A percentile compares a stretch with the other conserved stretches of the same genome.
Conservation (phyloP, 2,888 invertebrate genomes). For the Acleris emargana region DNA sequence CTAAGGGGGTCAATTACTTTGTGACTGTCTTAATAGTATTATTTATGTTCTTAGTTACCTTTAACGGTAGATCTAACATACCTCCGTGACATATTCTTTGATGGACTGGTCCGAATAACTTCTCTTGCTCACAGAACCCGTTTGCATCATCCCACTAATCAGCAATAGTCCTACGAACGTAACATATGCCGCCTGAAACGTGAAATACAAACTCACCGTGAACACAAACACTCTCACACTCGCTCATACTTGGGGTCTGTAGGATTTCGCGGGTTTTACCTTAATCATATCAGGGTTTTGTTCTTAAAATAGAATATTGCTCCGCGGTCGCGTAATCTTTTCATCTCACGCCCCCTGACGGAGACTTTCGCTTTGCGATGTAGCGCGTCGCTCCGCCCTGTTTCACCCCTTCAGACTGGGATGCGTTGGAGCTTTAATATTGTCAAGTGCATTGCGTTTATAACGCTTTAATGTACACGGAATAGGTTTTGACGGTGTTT, state of each 20-base stretch:
- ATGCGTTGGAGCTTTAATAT: neutral
- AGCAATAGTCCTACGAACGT: constrained; percentile 64
- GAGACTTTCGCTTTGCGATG: constrained; percentile 41
- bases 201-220: constrained; percentile 48
- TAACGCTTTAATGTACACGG: too few relatives aligned
- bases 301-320: constrained; percentile 58
- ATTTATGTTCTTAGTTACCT: neutral
- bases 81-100: constrained; percentile 92
- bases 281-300: constrained; percentile 73
- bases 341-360: constrained; percentile 63
- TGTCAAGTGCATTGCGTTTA: too few relatives aligned
- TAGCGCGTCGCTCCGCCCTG: constrained; percentile 19
- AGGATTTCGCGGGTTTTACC: constrained; percentile 54
- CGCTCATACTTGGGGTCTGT: constrained; percentile 39
- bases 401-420: neutral
- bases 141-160: constrained; percentile 63
- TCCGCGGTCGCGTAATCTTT: constrained; percentile 52
- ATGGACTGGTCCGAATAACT: constrained; percentile 92
- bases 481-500: neutral
- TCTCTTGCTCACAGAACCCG: constrained; percentile 82
- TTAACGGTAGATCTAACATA: constrained; percentile 54
- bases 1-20: too few relatives aligned
- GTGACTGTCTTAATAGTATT: neutral
- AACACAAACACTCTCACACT: constrained; percentile 32
- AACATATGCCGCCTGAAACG: constrained; percentile 69